These are phyloP conservation scores for Gasterosteus nipponicus DNA, from an alignment of 2,113 vertebrate species.

Conservation along the genomic window DNA sequence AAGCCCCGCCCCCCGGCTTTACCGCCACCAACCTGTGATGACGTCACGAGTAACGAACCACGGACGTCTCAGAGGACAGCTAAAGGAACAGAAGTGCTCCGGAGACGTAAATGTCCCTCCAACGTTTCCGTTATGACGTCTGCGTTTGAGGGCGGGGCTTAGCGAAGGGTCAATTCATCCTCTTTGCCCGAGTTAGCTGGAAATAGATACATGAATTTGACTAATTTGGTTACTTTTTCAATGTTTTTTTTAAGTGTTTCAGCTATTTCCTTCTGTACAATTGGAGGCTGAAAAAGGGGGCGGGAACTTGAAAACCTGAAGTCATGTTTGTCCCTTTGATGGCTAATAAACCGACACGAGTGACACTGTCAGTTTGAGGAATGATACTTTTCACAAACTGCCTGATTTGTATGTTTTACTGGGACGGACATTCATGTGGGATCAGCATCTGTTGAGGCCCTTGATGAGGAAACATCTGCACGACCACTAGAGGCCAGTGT, in stretches of 20 bases:
- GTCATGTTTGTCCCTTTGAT: not conserved
- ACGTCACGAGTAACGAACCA: too few relatives aligned
- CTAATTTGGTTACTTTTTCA: not conserved
- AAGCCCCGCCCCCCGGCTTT: not conserved
- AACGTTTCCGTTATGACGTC: not conserved
- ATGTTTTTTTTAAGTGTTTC: not conserved
- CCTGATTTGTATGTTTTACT: not conserved
- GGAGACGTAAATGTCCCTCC: too few relatives aligned
- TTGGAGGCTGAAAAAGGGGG: not conserved
- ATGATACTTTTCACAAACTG: too few relatives aligned
- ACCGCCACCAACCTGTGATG: too few relatives aligned
- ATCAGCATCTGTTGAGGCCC: not conserved
- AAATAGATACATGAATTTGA: not conserved
- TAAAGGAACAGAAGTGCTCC: not conserved
- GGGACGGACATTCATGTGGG: not conserved
- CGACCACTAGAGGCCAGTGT: constrained; percentile 64
- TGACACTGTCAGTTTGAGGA: not conserved
- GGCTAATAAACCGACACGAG: not conserved
- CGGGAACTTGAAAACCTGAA: not conserved
- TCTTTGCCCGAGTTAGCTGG: not conserved
- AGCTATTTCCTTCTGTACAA: not conserved
- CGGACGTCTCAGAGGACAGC: too few relatives aligned
- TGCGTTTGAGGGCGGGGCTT: not conserved
- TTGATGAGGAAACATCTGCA: too few relatives aligned
- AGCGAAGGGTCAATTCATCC: not conserved